A percentile compares a stretch with the other conserved stretches of the same genome.
phyloP scores from a whole-genome alignment of 2,888 invertebrate genomes.

The Melanchra persicariae region DNA sequence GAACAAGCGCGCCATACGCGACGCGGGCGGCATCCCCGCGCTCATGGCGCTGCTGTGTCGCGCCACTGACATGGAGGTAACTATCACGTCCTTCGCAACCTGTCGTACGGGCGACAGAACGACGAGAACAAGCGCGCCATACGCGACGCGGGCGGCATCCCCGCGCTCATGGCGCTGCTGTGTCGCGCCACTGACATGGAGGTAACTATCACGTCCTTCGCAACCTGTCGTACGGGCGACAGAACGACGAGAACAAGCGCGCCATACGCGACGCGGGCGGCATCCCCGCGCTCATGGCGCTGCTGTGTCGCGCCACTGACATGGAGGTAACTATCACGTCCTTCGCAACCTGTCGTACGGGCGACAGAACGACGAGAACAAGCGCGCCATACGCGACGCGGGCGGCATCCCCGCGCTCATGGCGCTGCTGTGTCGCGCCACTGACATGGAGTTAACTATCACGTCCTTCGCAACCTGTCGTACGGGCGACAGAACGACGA shows the following conservation, averaged over 20 bases:
- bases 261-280: constrained; percentile 98
- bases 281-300: constrained; percentile 93
- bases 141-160: constrained; percentile 95
- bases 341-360: constrained; percentile 99
- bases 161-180: no score
- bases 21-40: constrained; percentile 97
- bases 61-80: no score
- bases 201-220: no score
- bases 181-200: no score
- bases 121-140: constrained; percentile 99
- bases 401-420: constrained; percentile 98
- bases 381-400: constrained; percentile 98
- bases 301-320: no score
- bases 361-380: constrained; percentile 99
- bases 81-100: no score
- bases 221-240: constrained; percentile 91
- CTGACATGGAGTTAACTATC: no score
- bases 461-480: constrained; percentile 51
- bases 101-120: constrained; percentile 96
- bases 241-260: constrained; percentile 99
- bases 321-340: no score
- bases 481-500: constrained; percentile 99
- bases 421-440: constrained; percentile 78
- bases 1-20: constrained; percentile 98
- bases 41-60: constrained; percentile 91